These are phyloP conservation scores for Poeciliopsis infans DNA, from an alignment of 2,797 vertebrate genomes.

Conservation along the genomic window DNA sequence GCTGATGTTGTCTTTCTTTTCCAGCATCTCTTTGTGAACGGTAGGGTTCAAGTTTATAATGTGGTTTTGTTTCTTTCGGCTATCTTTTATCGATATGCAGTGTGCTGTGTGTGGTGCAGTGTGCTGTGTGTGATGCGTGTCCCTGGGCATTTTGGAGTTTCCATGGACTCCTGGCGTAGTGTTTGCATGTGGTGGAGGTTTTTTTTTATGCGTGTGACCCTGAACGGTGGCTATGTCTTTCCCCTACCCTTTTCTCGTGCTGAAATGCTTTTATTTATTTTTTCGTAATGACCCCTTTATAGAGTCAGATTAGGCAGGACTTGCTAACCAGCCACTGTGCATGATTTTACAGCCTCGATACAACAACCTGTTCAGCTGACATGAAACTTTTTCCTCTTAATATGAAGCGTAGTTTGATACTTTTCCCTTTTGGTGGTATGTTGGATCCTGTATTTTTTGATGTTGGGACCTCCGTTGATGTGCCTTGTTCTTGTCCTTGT, in stretches of 20 bases:
- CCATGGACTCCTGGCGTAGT: constrained; percentile 14
- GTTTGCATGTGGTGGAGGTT: constrained; percentile 23
- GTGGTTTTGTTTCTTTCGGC: constrained; percentile 20
- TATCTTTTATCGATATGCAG: constrained; percentile 33
- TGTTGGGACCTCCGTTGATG: too few relatives aligned
- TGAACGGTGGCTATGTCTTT: constrained; percentile 58
- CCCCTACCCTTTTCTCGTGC: constrained; percentile 19
- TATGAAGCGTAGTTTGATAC: background rate
- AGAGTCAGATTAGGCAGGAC: constrained; percentile 14
- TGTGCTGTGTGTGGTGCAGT: constrained; percentile 31
- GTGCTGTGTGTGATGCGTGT: constrained; percentile 35
- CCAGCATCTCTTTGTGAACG: constrained; percentile 25
- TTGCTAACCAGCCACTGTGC: constrained; percentile 5
- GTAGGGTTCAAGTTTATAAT: constrained; percentile 44
- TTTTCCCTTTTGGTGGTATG: background rate
- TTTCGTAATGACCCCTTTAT: constrained; percentile 10
- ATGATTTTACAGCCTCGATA: background rate
- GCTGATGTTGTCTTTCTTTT: constrained; percentile 3
- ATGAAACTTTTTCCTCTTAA: background rate
- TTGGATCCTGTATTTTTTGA: too few relatives aligned
- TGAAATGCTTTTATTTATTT: constrained; percentile 1
- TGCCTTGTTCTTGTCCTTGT: too few relatives aligned
- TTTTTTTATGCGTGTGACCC: constrained; percentile 18
- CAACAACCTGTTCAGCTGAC: background rate
- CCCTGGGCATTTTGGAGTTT: constrained; percentile 17